Conservation (phyloP, 2,888 invertebrate species). For the Microdon myrmicae region DNA sequence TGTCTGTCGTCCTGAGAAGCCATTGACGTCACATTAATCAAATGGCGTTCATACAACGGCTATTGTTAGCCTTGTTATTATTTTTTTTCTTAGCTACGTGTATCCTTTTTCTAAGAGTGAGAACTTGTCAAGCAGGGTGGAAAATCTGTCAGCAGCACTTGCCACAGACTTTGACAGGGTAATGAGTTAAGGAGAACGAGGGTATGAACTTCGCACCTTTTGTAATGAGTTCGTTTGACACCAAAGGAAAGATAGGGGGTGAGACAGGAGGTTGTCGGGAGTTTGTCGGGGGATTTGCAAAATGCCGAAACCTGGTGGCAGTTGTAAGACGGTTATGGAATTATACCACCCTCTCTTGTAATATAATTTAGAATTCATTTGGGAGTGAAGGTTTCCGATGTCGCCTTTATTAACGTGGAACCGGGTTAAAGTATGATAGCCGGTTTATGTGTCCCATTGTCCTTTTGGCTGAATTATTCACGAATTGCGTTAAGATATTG, state of each 20-base stretch:
- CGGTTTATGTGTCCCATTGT: too few species aligned
- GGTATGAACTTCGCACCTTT: slow-evolving; percentile 38
- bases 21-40: slow-evolving; percentile 48
- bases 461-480: too few species aligned
- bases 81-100: background rate
- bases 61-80: background rate
- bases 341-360: slow-evolving; percentile 8
- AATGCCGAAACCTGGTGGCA: background rate
- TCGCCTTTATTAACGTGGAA: slow-evolving; percentile 3
- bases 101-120: slow-evolving; percentile 6
- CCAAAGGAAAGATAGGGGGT: slow-evolving; percentile 4
- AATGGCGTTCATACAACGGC: slow-evolving; percentile 20
- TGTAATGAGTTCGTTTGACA: slow-evolving; percentile 21
- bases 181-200: slow-evolving; percentile 10
- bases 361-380: slow-evolving; percentile 27
- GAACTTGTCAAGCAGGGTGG: slow-evolving; percentile 12
- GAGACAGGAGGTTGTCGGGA: too few species aligned
- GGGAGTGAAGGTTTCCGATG: slow-evolving; percentile 18
- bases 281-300: background rate
- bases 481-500: too few species aligned
- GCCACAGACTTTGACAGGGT: background rate
- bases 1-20: slow-evolving; percentile 18
- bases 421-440: too few species aligned
- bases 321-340: background rate
- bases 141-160: slow-evolving; percentile 36